These are phyloP conservation scores for Protobothrops flavoviridis DNA, from an alignment of 2,113 vertebrate genomes.

Conservation along the genomic window DNA sequence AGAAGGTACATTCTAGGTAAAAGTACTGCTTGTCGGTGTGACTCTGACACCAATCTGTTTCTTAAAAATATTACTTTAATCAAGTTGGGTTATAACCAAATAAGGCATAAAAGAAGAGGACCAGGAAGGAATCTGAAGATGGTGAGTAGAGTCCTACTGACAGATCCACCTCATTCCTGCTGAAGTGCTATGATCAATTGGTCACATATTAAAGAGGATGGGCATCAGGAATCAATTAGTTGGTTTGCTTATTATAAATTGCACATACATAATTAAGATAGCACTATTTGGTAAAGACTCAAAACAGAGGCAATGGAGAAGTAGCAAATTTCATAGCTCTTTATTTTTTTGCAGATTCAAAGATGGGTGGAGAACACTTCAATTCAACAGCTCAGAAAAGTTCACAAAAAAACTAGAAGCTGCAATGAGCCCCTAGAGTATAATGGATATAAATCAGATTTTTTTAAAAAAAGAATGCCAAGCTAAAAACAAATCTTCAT, in stretches of 20 bases:
- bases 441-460: background rate
- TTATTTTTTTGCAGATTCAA: background rate
- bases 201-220: background rate
- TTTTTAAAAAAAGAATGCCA: background rate
- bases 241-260: background rate
- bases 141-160: background rate
- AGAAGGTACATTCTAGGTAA: background rate
- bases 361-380: background rate
- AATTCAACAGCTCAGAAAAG: background rate
- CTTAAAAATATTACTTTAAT: background rate
- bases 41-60: background rate
- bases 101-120: background rate
- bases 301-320: background rate
- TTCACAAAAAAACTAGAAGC: background rate
- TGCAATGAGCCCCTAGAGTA: background rate
- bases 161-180: background rate
- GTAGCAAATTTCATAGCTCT: background rate
- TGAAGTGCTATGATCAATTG: background rate
- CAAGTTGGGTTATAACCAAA: background rate
- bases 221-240: background rate
- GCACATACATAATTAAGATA: background rate
- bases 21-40: background rate
- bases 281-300: background rate
- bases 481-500: background rate
- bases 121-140: background rate